Evolutionary conservation across 2,888 invertebrate species (phyloP), one percentile per base, ranked within the genome.

Genomic region (Lypha dubia): DNA sequence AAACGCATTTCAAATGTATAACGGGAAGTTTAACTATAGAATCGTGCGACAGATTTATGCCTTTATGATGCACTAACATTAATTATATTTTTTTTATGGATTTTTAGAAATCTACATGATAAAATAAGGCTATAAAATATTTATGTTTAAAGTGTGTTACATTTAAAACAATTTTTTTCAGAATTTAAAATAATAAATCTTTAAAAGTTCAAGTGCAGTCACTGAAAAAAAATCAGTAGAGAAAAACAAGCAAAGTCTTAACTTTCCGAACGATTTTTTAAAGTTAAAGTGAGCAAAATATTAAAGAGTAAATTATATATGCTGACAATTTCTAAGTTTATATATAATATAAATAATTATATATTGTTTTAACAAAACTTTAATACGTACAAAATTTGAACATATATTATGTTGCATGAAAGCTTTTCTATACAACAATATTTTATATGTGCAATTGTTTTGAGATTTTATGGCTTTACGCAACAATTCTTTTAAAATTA

Each of bases 41-140:
- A 38, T 32, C 32, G n/a, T 41, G 44, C 56, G 56, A 75, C 44
- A 65, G 44, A 56, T 75, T 63, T 74, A 74, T 75, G 65, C 13
- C 1, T 24, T 28, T 46, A n/a, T 46, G 7, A 20, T 49, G 22
- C 20, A 32, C 13, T 65, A 11, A 3, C 17, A 22, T 44, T 35
- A 24, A 38, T 58, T 67, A 44, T 24, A 38, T 58, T 67, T 32
- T 24, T 44, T 60, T 49, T 49, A 44, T 62, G 15, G 1, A 24
- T 49, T 60, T 44, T 20, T 7, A 44, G 22, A 51, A 60, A 58
- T 22, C 8, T 20, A 35, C 15, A 20, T 53, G 7, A 60, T 49
- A 41, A 74, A 51, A 62, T 41, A 53, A 53, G 28, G 7, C 9
- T 28, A 41, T 35, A 41, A 63, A 62, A 49, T 44, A 49, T 62